A percentile compares a stretch with the other conserved stretches of the same genome.
These are phyloP conservation scores for Aleiodes alternator DNA, from an alignment of 2,888 invertebrate genomes.

Conservation along the genomic window DNA sequence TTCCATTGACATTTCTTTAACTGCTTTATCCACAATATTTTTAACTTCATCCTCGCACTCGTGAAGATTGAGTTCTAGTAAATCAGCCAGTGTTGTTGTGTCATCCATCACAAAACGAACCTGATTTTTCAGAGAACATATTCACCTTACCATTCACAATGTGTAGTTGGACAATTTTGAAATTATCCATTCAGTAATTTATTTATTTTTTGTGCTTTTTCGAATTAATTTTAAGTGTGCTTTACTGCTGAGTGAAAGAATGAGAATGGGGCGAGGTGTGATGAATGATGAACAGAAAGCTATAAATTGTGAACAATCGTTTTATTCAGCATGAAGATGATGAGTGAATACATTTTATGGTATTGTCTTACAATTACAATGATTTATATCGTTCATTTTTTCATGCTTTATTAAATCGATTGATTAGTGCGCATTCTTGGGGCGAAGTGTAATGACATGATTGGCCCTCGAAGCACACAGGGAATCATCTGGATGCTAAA, in stretches of 20 bases:
- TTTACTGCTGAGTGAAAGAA: conserved; percentile 35
- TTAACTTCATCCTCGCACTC: conserved; percentile 98
- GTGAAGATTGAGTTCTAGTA: conserved; percentile 93
- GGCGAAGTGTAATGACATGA: conserved; percentile 8
- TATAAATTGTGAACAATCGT: conserved; percentile 6
- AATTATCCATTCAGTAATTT: conserved; percentile 1
- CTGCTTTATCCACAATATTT: conserved; percentile 98
- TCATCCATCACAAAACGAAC: conserved; percentile 96
- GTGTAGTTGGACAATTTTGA: background rate
- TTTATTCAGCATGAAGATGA: conserved; percentile 35
- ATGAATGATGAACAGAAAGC: conserved; percentile 21
- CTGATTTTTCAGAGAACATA: conserved; percentile 75
- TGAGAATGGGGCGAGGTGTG: conserved; percentile 34
- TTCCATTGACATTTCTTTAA: conserved; percentile 99
- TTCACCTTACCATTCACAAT: conserved; percentile 27
- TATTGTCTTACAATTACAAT: background rate
- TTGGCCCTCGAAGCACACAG: background rate
- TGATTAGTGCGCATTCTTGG: conserved; percentile 15
- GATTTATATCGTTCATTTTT: conserved; percentile 13
- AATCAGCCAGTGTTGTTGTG: conserved; percentile 93
- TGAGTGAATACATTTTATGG: conserved; percentile 10
- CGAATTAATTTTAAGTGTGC: conserved; percentile 39
- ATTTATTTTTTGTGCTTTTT: background rate
- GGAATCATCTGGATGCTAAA: too few species aligned
- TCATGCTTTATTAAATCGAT: conserved; percentile 22